Percentiles rank a stretch among this genome's conserved stretches.
These are phyloP conservation scores for Tineola bisselliella DNA, from an alignment of 2,888 invertebrate species.

Conservation along the genomic window DNA sequence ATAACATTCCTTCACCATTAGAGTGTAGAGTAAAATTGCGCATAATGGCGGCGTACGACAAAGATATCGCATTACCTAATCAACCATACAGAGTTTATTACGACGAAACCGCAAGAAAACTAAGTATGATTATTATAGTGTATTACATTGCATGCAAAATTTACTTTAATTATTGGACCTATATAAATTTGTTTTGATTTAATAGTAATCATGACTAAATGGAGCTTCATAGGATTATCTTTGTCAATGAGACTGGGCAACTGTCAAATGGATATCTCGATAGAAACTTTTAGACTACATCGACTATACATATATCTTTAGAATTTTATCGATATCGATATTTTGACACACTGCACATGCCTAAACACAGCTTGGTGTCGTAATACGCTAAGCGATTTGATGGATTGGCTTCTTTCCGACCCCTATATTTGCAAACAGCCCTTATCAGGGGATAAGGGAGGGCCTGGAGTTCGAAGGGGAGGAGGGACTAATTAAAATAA, in stretches of 20 bases:
- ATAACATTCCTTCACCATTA: too few species aligned
- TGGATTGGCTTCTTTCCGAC: conserved; percentile 67
- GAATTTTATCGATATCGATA: conserved; percentile 20
- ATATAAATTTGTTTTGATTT: too few species aligned
- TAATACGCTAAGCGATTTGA: conserved; percentile 65
- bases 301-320: background rate
- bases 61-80: background rate
- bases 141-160: background rate
- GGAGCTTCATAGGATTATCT: too few species aligned
- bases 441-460: conserved; percentile 36
- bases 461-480: conserved; percentile 18
- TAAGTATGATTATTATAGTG: background rate
- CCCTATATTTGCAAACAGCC: conserved; percentile 66
- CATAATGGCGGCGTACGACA: background rate
- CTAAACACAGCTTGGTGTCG: conserved; percentile 43
- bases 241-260: too few species aligned
- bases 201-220: too few species aligned
- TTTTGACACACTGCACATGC: background rate
- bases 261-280: too few species aligned
- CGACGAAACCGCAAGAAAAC: background rate
- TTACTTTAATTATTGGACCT: too few species aligned
- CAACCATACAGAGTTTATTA: background rate
- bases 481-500: conserved; percentile 61
- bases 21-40: background rate
- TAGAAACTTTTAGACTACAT: too few species aligned